phyloP scores from a whole-genome alignment of 2,797 vertebrate genomes.

The Sebastes melanostomus region DNA sequence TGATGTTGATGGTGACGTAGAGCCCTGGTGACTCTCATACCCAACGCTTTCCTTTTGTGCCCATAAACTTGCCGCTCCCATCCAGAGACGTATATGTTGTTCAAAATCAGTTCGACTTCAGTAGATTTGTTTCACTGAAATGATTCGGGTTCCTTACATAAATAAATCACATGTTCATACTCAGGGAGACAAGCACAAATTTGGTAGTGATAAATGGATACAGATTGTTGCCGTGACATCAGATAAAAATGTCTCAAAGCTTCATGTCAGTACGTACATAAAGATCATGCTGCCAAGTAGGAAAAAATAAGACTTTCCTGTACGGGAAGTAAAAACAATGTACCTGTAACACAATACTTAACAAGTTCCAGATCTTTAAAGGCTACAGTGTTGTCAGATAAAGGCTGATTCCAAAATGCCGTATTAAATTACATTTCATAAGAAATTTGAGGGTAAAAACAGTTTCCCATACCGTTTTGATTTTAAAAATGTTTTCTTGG shows the following conservation, averaged over 20 bases:
- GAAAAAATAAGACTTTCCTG: background rate
- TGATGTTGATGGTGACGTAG: constrained; percentile 29
- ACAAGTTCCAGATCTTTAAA: constrained; percentile 23
- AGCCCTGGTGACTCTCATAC: constrained; percentile 14
- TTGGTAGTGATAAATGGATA: background rate
- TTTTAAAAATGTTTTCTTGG: background rate
- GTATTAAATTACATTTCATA: background rate
- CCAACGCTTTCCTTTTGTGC: background rate
- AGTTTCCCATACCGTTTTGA: background rate
- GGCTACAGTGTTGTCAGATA: background rate
- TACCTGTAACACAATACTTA: background rate
- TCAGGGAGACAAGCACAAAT: constrained; percentile 4
- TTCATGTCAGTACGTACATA: background rate
- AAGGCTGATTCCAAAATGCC: background rate
- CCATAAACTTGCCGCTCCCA: constrained; percentile 5
- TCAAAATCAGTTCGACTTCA: background rate
- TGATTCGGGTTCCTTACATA: background rate
- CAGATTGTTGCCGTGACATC: constrained; percentile 2
- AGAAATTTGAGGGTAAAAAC: background rate
- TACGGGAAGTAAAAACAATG: constrained; percentile 15
- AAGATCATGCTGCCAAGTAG: constrained; percentile 12
- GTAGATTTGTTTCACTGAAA: constrained; percentile 5
- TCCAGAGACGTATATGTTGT: constrained; percentile 2
- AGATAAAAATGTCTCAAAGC: constrained; percentile 12
- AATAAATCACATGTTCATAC: constrained; percentile 16